Base-by-base conservation (phyloP, 2,113 vertebrate species). In the Lanius ludovicianus region DNA sequence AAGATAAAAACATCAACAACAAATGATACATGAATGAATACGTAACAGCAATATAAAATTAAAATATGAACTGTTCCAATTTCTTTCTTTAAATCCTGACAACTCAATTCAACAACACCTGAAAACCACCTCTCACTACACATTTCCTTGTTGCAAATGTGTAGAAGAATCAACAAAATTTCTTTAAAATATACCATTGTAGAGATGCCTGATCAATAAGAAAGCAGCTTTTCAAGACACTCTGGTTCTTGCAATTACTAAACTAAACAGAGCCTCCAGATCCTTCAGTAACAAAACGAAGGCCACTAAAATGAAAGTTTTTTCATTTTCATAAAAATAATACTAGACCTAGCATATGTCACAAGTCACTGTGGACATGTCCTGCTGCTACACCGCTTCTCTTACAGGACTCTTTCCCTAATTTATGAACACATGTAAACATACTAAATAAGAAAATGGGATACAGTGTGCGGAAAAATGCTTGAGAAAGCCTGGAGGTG, bases 241-340 rank as follows among this genome's bases (percentile, higher is more conserved):
- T 73, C 27, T 55, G 13, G n/a, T 49, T 86, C 77, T 78, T 93
- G 46, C 57, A 78, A 44, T 49, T 86, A 79, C 46, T 81, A 94
- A 84, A 82, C 53, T 73, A 77, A 92, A 69, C 20, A 87, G n/a
- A 80, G 10, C 10, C 22, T 15, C 55, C 23, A 57, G 30, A 70
- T 79, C n/a, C 52, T 62, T 80, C 60, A 85, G 67, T 19, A 55
- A 75, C 65, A 97, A 95, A 95, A 80, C 42, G 39, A 95, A 96
- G 89, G 75, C 64, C 81, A 96, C 39, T 80, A 67, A 94, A 90
- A 84, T 19, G 90, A 88, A 94, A 13, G 17, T 1, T 63, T 52
- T 75, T 74, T 81, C 3, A 2, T 67, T 63, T 46, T 49, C 39
- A 85, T 80, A 56, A 68, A 81, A 67, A 69, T 24, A 81, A 44